Percentiles rank a stretch among this genome's conserved stretches.
phyloP scores from a whole-genome alignment of 1,140 invertebrate species.

The Drosophila littoralis region DNA sequence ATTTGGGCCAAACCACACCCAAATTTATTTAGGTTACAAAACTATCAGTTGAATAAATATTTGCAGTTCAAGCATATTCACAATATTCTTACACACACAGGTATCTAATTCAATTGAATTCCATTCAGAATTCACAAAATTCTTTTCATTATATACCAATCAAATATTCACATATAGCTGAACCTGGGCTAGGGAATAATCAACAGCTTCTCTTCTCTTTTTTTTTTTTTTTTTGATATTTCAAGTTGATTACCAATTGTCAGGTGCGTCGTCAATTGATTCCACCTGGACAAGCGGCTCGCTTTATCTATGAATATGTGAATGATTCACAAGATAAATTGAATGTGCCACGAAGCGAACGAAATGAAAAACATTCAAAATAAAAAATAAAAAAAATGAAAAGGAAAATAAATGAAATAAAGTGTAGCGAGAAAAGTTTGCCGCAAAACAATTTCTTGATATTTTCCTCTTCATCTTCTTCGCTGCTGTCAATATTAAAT shows the following conservation, averaged over 20 bases:
- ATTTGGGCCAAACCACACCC: no score
- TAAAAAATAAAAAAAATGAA: background rate
- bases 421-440: conserved; percentile 39
- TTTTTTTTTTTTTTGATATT: background rate
- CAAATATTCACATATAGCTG: background rate
- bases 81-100: background rate
- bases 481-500: conserved; percentile 62
- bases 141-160: conserved; percentile 19
- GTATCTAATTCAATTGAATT: conserved; percentile 25
- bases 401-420: conserved; percentile 19
- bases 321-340: conserved; percentile 69
- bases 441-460: conserved; percentile 46
- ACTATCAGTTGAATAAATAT: conserved; percentile 5
- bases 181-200: conserved; percentile 21
- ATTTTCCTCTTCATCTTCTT: conserved; percentile 8
- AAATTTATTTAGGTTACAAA: background rate
- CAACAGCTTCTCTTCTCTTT: background rate
- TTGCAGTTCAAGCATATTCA: background rate
- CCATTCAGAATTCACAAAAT: conserved; percentile 3
- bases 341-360: conserved; percentile 36
- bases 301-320: conserved; percentile 39
- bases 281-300: conserved; percentile 49
- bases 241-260: conserved; percentile 45
- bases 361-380: conserved; percentile 46
- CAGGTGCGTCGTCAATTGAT: conserved; percentile 43